Base-by-base conservation (phyloP, 1,140 invertebrate genomes). In the Nasonia vitripennis region DNA sequence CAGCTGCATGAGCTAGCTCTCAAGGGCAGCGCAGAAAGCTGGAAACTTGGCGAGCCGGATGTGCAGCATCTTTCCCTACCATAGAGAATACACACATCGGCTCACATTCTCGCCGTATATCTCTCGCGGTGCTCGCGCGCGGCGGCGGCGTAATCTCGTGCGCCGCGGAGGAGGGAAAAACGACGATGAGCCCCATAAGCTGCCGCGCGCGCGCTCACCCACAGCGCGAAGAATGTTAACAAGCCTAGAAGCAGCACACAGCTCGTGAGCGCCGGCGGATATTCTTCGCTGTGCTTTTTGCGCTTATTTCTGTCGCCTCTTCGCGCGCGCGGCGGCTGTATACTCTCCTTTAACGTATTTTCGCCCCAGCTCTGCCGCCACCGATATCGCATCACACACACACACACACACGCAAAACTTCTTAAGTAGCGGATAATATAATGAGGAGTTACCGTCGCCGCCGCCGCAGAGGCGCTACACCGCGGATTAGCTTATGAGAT, bases 191-290 rank as follows among this genome's bases (percentile, higher is more conserved):
- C 34, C 34, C 74, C 81, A 48, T 48, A 73, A 73, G 77, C 68
- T 55, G 48, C 27, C 45, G 27, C 78, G 17, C 37, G 14, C 31
- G 81, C 84, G 87, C 87, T 86, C 88, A 88, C 87, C 89, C 88
- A 89, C 87, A 88, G 88, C 87, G 89, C 87, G 87, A 90, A 90
- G 89, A 91, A 91, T 91, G 88, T 90, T 91, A 91, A 91, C 89
- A 90, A 91, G 90, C 87, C 85, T 79, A 86, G 34, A 74, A 83
- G 71, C 70, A 11, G 14, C 55, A 34, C 34, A 37, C 83, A 81
- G 83, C 86, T 85, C 41, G 81, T 70, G 67, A 71, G 81, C 86
- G 77, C 80, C 81, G 79, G 86, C 81, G 79, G 86, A 75, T 90
- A 89, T 89, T 87, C 89, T 87, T 73, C 78, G 80, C 78, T 5